Evolutionary conservation across 2,797 vertebrate genomes (phyloP).

Genomic region (Phataginus tetradactyla): DNA sequence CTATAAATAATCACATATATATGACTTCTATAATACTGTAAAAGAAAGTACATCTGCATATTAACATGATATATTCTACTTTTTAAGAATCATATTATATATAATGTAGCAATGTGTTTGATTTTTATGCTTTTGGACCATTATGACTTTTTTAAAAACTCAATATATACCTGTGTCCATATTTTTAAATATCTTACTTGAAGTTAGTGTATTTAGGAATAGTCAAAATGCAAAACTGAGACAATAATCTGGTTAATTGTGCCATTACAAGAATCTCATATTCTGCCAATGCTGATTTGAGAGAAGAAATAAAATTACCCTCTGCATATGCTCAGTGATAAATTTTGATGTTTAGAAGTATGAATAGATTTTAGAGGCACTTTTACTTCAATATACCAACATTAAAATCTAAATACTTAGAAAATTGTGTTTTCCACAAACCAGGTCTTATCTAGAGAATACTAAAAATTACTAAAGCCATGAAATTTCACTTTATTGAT

Average conservation of each 20-base stretch:
- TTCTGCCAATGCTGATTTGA: slow-evolving; percentile 24
- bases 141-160: neutral
- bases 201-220: slow-evolving; percentile 19
- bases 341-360: slow-evolving; percentile 72
- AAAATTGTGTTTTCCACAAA: slow-evolving; percentile 57
- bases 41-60: neutral
- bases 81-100: neutral
- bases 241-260: slow-evolving; percentile 60
- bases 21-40: neutral
- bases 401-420: slow-evolving; percentile 69
- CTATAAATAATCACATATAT: neutral
- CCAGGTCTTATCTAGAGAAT: slow-evolving; percentile 38
- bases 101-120: neutral
- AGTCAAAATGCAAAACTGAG: slow-evolving; percentile 45
- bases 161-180: neutral
- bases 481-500: slow-evolving; percentile 61
- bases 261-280: slow-evolving; percentile 38
- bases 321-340: slow-evolving; percentile 61
- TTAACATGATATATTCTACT: neutral
- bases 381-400: slow-evolving; percentile 61
- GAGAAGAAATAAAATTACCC: slow-evolving; percentile 55
- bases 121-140: neutral
- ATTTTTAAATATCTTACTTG: slow-evolving; percentile 51
- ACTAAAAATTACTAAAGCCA: slow-evolving; percentile 50
- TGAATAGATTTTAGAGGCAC: slow-evolving; percentile 56